A percentile compares a stretch with the other conserved stretches of the same genome.
phyloP scores from a whole-genome alignment of 2,888 invertebrate species.

The Alviniconcha strummeri region DNA sequence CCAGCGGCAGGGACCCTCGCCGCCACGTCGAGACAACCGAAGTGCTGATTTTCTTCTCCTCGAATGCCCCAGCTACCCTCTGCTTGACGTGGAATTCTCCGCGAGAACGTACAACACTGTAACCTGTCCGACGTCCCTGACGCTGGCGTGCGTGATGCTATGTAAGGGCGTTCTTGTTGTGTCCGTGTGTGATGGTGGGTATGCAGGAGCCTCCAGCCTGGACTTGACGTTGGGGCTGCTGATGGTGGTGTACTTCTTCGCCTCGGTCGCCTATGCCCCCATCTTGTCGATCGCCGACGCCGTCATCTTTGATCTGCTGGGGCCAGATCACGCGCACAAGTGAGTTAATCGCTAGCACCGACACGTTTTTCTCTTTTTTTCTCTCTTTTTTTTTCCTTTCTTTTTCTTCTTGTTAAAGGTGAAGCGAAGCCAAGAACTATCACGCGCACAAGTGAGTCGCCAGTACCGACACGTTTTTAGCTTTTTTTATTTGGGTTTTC shows the following conservation, averaged over 20 bases:
- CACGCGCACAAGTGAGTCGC: no score
- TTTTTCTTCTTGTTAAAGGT: no score
- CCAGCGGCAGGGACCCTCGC: no score
- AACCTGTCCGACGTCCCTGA: slow-evolving; percentile 43
- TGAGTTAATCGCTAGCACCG: slow-evolving; percentile 74
- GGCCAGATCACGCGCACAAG: slow-evolving; percentile 81
- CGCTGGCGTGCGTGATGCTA: slow-evolving; percentile 50
- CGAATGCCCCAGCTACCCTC: no score
- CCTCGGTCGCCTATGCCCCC: slow-evolving; percentile 87
- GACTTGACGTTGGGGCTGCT: slow-evolving; percentile 83
- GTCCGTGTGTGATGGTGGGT: not conserved
- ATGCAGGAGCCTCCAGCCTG: slow-evolving; percentile 27
- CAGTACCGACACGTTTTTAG: no score
- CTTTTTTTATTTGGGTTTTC: no score
- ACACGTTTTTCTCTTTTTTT: no score
- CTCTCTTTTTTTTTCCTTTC: no score
- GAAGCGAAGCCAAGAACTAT: no score
- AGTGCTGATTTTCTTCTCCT: no score
- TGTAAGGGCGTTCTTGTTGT: slow-evolving; percentile 38
- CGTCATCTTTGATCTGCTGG: slow-evolving; percentile 89
- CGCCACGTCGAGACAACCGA: no score
- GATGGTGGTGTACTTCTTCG: slow-evolving; percentile 86
- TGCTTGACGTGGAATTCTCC: slow-evolving; percentile 20
- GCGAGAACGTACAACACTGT: slow-evolving; percentile 51
- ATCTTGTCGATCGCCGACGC: slow-evolving; percentile 93